These are phyloP conservation scores for Corythornis madagascariensis DNA, from an alignment of 2,113 vertebrate species.

Conservation along the genomic window DNA sequence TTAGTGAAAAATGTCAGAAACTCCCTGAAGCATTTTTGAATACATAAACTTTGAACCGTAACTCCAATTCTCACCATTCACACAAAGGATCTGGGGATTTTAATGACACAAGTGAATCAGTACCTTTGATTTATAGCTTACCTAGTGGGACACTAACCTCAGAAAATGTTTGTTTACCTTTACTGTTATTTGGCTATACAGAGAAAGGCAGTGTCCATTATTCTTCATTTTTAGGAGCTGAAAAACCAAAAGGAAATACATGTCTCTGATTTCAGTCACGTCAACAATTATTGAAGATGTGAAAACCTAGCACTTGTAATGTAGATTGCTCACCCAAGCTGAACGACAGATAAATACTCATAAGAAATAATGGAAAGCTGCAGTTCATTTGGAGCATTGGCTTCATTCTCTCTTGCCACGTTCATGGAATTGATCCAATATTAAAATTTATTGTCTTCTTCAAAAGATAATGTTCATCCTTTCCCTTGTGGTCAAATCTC, in stretches of 20 bases:
- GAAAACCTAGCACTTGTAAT: neutral
- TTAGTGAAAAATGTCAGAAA: conserved; percentile 36
- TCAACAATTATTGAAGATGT: neutral
- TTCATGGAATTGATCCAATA: neutral
- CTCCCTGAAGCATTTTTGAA: neutral
- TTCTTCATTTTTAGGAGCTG: neutral
- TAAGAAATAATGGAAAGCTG: neutral
- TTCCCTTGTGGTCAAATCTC: neutral
- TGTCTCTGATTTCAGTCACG: neutral
- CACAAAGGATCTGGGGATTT: conserved; percentile 3
- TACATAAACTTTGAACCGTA: neutral
- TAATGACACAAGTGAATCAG: neutral
- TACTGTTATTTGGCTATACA: neutral
- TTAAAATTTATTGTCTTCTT: neutral
- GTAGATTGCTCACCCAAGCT: neutral
- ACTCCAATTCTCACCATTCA: neutral
- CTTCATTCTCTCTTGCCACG: neutral
- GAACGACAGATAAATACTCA: neutral
- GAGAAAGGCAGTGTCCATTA: neutral
- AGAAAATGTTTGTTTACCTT: neutral
- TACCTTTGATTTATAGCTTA: conserved; percentile 10
- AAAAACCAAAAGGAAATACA: neutral
- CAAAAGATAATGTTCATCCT: neutral
- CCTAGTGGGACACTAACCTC: neutral
- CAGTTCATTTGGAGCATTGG: neutral